phyloP scores from a whole-genome alignment of 2,797 vertebrate genomes.

The Sorex maritimensis region DNA sequence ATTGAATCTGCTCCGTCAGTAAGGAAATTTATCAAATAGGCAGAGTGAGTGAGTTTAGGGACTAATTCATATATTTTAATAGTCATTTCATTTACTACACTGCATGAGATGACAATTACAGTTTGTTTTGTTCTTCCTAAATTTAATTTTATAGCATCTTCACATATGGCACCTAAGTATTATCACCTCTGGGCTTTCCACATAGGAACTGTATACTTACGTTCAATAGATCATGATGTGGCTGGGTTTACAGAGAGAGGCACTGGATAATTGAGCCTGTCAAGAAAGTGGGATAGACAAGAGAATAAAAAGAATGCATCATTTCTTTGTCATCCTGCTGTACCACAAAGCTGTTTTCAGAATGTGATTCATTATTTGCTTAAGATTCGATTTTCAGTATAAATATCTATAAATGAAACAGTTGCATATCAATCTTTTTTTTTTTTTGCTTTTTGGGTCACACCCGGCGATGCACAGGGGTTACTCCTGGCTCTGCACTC shows the following conservation, averaged over 20 bases:
- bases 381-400: slow-evolving; percentile 43
- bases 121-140: slow-evolving; percentile 84
- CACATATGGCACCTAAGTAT: slow-evolving; percentile 81
- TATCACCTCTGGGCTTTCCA: slow-evolving; percentile 77
- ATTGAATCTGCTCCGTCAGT: slow-evolving; percentile 55
- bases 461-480: too few species aligned
- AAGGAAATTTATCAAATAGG: slow-evolving; percentile 76
- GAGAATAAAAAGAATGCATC: slow-evolving; percentile 64
- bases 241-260: slow-evolving; percentile 33
- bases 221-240: slow-evolving; percentile 72
- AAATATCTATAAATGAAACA: slow-evolving; percentile 35
- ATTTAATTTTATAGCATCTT: slow-evolving; percentile 85
- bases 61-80: slow-evolving; percentile 83
- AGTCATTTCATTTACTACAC: slow-evolving; percentile 84
- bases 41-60: slow-evolving; percentile 77
- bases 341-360: background rate
- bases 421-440: background rate
- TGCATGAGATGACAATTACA: slow-evolving; percentile 79
- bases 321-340: slow-evolving; percentile 60
- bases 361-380: slow-evolving; percentile 48
- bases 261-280: slow-evolving; percentile 62
- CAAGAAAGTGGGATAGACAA: slow-evolving; percentile 52
- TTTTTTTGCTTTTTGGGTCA: too few species aligned
- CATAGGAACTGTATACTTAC: slow-evolving; percentile 69
- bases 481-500: too few species aligned